Base-by-base conservation (phyloP, 2,888 invertebrate genomes). In the Pemphredon lugubris region DNA sequence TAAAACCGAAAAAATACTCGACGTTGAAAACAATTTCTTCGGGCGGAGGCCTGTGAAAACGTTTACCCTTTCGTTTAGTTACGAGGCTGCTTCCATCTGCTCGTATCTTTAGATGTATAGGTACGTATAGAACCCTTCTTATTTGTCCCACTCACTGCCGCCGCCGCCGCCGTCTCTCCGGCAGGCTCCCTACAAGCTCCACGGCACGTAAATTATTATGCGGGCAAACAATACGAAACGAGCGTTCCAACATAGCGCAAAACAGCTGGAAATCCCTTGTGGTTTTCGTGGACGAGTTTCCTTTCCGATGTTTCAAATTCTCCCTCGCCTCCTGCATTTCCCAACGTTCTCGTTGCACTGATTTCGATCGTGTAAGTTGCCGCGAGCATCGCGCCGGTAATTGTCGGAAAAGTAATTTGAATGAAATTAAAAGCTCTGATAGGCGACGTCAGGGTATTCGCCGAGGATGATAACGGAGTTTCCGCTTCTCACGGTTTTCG, bases 131-230 rank as follows among this genome's bases (percentile, higher is more conserved):
- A 59, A 5, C 45, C 30, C 55, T 63, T 60, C 69, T 63, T 66
- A 54, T 59, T 68, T 50, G 50, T 18, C 40, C 18, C 53, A 18
- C 7, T 34, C 2, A 32, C 21, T 59, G 13, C 37, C n/a, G n/a
- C n/a, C n/a, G n/a, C n/a, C n/a, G n/a, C 47, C 30, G 32, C 20
- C 66, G 53, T 42, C 60, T 34, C 42, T 65, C 51, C 45, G 61
- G 67, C 66, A 78, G 60, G 48, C 67, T 71, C 75, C 44, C 64
- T 59, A 40, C 64, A 64, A 57, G 68, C 37, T 44, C 50, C 51
- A 40, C 65, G 48, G 77, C 75, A 32, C 76, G 73, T 81, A 71
- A 83, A 83, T 83, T 81, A 83, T 83, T 83, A 82, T 75, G 74
- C 72, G 71, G 73, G 79, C 74, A 76, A 82, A 83, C 83, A 83